phyloP scores from a whole-genome alignment of 2,888 invertebrate genomes.

The Dione juno region DNA sequence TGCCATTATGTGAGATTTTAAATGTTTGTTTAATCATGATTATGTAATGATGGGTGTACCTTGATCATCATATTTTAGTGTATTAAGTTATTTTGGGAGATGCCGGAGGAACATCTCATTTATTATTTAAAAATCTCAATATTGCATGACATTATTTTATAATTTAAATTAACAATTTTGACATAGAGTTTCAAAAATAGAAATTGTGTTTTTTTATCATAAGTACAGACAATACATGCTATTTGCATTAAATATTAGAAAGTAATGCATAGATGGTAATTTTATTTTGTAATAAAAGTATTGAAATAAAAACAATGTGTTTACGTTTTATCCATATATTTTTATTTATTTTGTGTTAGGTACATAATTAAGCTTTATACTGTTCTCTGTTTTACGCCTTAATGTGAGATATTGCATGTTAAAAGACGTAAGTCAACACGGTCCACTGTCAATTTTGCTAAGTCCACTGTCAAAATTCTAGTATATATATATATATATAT shows the following conservation, averaged over 20 bases:
- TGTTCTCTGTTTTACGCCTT: too few species aligned
- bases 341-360: too few species aligned
- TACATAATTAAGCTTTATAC: too few species aligned
- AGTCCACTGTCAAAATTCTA: too few species aligned
- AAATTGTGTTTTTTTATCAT: slow-evolving; percentile 17
- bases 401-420: too few species aligned
- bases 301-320: background rate
- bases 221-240: slow-evolving; percentile 4
- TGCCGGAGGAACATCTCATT: slow-evolving; percentile 34
- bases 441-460: too few species aligned
- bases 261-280: slow-evolving; percentile 31
- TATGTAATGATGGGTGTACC: slow-evolving; percentile 25
- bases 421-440: too few species aligned
- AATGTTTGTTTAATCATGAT: slow-evolving; percentile 18
- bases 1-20: slow-evolving; percentile 26
- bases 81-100: slow-evolving; percentile 18
- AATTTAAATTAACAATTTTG: slow-evolving; percentile 9
- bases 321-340: background rate
- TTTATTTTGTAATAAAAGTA: slow-evolving; percentile 36
- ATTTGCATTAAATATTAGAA: slow-evolving; percentile 30
- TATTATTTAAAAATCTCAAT: slow-evolving; percentile 22
- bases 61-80: slow-evolving; percentile 22
- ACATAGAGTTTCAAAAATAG: background rate
- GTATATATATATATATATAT: too few species aligned
- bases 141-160: slow-evolving; percentile 24